Evolutionary conservation across 2,888 invertebrate species (phyloP).

Genomic region (Neoitamus cyanurus): DNA sequence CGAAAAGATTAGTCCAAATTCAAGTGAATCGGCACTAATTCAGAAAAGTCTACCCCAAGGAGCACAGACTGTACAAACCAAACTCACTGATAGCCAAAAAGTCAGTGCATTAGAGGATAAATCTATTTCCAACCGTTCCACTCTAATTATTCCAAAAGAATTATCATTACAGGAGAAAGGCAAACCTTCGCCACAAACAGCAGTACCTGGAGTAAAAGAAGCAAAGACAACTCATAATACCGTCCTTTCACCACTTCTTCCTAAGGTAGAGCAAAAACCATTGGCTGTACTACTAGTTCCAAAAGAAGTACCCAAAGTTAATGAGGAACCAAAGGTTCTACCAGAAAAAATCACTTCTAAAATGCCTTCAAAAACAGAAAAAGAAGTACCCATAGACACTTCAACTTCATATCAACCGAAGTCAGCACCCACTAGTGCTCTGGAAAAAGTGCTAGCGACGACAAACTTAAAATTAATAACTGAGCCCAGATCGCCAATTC

Average conservation of each 20-base stretch:
- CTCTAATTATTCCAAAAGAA: neutral
- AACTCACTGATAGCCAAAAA: neutral
- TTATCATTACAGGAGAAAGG: neutral
- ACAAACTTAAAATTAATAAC: conserved; percentile 4
- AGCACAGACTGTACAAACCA: neutral
- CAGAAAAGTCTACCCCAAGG: neutral
- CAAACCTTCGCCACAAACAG: neutral
- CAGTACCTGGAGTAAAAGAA: neutral
- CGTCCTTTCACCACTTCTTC: neutral
- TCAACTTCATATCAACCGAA: neutral
- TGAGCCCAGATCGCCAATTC: neutral
- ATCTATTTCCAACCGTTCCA: neutral
- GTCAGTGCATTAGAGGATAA: neutral
- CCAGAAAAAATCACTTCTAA: neutral
- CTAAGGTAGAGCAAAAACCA: neutral
- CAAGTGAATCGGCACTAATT: neutral
- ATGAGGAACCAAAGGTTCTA: neutral
- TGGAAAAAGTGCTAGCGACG: conserved; percentile 33
- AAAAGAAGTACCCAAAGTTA: neutral
- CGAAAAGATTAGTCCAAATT: neutral
- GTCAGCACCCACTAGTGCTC: neutral
- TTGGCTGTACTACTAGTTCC: neutral
- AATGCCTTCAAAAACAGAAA: neutral
- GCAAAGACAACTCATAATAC: neutral
- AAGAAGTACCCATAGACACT: neutral